Evolutionary conservation across 2,113 vertebrate species (phyloP).

Genomic region (Regulus satrapa): DNA sequence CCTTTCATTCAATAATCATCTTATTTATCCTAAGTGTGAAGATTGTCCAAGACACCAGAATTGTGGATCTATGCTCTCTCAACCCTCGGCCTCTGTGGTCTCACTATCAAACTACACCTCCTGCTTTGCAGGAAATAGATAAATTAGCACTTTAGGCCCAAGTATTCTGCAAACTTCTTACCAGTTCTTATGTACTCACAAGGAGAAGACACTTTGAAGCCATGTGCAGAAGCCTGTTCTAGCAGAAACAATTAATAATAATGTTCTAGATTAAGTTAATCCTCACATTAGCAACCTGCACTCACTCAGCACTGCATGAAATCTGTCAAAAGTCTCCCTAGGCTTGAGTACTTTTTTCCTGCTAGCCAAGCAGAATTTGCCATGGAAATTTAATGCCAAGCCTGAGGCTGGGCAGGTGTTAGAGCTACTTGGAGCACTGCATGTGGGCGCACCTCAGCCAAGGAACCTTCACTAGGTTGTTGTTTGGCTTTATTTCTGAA

Average conservation of each 20-base stretch:
- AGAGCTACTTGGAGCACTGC: not conserved
- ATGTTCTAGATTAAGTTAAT: too few species aligned
- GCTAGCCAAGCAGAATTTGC: not conserved
- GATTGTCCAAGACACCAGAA: not conserved
- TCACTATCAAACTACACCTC: not conserved
- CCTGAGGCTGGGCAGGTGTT: not conserved
- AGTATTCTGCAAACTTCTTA: not conserved
- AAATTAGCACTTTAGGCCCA: not conserved
- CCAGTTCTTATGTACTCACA: not conserved
- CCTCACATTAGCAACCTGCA: not conserved
- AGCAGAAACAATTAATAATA: too few species aligned
- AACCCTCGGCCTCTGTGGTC: not conserved
- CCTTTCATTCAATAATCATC: not conserved
- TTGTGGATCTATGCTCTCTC: rapidly evolving
- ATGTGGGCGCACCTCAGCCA: not conserved
- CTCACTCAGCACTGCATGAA: not conserved
- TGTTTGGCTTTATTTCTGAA: not conserved
- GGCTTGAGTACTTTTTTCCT: not conserved
- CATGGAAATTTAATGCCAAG: not conserved
- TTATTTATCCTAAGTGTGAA: not conserved
- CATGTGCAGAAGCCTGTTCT: rapidly evolving
- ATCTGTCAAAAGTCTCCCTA: not conserved
- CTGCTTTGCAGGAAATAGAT: not conserved
- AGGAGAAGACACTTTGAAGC: not conserved
- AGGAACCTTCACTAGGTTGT: not conserved